A percentile compares a stretch with the other conserved stretches of the same genome.
phyloP scores from a whole-genome alignment of 2,888 invertebrate species.

The Ormia ochracea region DNA sequence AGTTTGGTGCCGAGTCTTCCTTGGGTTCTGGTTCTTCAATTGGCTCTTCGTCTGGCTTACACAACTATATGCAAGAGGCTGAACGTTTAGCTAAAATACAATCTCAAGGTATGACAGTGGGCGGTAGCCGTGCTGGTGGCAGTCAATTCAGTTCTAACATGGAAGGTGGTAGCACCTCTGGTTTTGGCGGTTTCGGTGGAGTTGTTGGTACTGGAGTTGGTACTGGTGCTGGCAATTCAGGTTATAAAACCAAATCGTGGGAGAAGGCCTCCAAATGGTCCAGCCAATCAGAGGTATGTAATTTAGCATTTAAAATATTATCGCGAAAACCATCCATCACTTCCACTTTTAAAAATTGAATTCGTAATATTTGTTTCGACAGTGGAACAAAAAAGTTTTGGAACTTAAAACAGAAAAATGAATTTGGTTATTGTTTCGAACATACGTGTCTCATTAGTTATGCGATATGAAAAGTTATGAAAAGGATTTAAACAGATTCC shows the following conservation, averaged over 20 bases:
- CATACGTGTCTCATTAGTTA: too few relatives aligned
- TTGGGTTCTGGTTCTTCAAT: conserved; percentile 41
- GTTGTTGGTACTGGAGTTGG: conserved; percentile 27
- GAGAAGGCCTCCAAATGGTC: conserved; percentile 77
- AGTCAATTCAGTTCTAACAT: conserved; percentile 64
- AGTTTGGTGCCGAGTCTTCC: conserved; percentile 60
- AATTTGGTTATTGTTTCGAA: too few relatives aligned
- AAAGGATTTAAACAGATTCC: too few relatives aligned
- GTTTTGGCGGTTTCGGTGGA: conserved; percentile 31
- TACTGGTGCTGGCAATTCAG: conserved; percentile 51
- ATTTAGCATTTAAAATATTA: too few relatives aligned
- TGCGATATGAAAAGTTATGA: too few relatives aligned
- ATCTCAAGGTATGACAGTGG: conserved; percentile 66
- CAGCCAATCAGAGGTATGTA: conserved; percentile 74
- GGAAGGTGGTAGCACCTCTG: conserved; percentile 34
- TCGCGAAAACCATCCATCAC: too few relatives aligned
- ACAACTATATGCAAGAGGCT: conserved; percentile 71
- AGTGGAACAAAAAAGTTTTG: too few relatives aligned
- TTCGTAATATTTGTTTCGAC: too few relatives aligned
- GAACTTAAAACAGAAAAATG: too few relatives aligned
- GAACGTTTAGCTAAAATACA: conserved; percentile 74
- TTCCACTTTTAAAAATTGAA: too few relatives aligned
- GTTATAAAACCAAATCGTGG: conserved; percentile 74
- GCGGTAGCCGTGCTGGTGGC: conserved; percentile 67
- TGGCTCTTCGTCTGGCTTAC: conserved; percentile 65